Evolutionary conservation across 1,140 invertebrate species (phyloP).

Genomic region (Capitella teleta): DNA sequence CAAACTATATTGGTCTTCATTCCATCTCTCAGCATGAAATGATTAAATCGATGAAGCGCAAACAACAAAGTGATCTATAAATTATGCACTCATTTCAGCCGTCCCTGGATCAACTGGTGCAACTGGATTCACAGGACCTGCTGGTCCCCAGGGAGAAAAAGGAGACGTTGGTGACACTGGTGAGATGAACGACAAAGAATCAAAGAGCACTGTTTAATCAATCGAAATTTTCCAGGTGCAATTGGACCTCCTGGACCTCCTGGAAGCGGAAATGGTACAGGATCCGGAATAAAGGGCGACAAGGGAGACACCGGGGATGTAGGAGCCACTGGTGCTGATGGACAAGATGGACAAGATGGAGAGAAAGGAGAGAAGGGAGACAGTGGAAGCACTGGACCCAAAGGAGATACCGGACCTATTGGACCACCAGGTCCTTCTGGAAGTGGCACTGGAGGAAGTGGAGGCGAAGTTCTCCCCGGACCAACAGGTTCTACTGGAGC

Average conservation of each 20-base stretch:
- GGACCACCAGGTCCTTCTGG: constrained; percentile 6
- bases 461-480: neutral
- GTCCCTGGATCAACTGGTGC: constrained; percentile 12
- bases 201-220: no score
- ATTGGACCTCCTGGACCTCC: neutral
- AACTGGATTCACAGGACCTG: constrained; percentile 32
- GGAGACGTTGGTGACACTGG: constrained; percentile 13
- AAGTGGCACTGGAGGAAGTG: neutral
- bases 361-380: neutral
- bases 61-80: no score
- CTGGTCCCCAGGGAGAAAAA: constrained; percentile 32
- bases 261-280: neutral
- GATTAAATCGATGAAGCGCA: no score
- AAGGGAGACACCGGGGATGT: constrained; percentile 2
- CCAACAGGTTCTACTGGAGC: constrained; percentile 3
- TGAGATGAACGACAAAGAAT: no score
- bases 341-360: neutral
- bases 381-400: constrained; percentile 2
- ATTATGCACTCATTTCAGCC: no score
- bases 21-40: no score
- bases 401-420: constrained; percentile 6
- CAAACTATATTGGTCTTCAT: no score
- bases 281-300: no score
- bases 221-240: neutral
- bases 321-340: constrained; percentile 1